phyloP scores from a whole-genome alignment of 92 coral and sea anemone species.

The Nematostella vectensis region DNA sequence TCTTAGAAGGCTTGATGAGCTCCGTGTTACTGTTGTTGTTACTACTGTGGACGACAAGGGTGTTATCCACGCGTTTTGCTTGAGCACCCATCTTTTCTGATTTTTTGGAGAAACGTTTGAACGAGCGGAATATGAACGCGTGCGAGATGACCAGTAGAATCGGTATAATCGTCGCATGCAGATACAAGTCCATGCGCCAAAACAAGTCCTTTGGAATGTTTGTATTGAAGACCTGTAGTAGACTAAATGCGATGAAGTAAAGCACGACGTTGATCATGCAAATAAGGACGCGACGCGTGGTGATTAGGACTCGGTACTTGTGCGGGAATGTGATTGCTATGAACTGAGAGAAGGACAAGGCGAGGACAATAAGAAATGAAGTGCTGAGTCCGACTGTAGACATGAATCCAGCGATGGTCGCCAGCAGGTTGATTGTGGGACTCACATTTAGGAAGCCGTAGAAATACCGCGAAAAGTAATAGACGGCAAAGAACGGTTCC shows the following conservation, averaged over 20 bases:
- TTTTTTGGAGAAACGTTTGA: conserved; percentile 27
- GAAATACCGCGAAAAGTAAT: conserved; percentile 28
- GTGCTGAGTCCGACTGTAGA: conserved; percentile 45
- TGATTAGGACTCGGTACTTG: conserved; percentile 43
- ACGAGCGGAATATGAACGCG: conserved; percentile 34
- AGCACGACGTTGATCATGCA: conserved; percentile 22
- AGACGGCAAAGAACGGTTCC: conserved; percentile 57
- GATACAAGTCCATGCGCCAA: conserved; percentile 38
- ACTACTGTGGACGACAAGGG: neutral
- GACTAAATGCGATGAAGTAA: conserved; percentile 48
- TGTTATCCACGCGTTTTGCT: conserved; percentile 9
- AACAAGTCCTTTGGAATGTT: conserved; percentile 22
- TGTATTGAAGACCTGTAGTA: conserved; percentile 30
- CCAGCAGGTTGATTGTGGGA: conserved; percentile 9
- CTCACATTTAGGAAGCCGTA: conserved; percentile 12
- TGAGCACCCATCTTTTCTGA: conserved; percentile 10
- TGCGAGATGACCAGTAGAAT: conserved; percentile 38
- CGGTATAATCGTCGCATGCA: conserved; percentile 55
- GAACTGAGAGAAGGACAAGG: conserved; percentile 56
- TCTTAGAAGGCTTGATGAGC: neutral
- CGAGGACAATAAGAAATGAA: conserved; percentile 53
- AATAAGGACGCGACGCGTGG: conserved; percentile 36
- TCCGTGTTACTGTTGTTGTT: neutral
- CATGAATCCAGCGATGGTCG: conserved; percentile 18
- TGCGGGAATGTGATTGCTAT: conserved; percentile 73